phyloP scores from a whole-genome alignment of 92 coral and sea anemone genomes.

The Anthopleura xanthogrammica region DNA sequence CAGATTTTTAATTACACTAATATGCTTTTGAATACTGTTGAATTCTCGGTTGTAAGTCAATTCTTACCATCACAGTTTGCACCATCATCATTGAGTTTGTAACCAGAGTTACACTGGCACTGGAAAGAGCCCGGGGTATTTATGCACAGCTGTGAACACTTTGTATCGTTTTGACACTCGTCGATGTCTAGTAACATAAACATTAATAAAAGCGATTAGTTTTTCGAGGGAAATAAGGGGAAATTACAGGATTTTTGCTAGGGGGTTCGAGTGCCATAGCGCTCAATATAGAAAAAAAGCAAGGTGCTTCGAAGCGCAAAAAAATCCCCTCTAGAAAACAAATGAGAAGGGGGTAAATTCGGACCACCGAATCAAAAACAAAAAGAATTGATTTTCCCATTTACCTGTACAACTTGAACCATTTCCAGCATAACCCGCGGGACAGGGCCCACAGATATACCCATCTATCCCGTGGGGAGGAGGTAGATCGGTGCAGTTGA shows the following conservation, averaged over 20 bases:
- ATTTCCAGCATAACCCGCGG: conserved; percentile 63
- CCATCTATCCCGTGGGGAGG: conserved; percentile 54
- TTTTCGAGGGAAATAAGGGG: not conserved
- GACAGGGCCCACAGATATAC: conserved; percentile 75
- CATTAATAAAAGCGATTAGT: not conserved
- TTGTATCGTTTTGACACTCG: conserved; percentile 33
- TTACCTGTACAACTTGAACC: conserved; percentile 67
- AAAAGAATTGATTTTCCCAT: not conserved
- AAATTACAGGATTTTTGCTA: too few species aligned
- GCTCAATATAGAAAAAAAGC: too few species aligned
- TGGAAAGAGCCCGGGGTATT: conserved; percentile 53
- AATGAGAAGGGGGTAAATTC: too few species aligned
- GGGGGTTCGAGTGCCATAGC: too few species aligned
- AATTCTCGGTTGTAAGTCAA: too few species aligned
- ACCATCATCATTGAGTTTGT: conserved; percentile 34
- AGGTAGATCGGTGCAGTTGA: conserved; percentile 58
- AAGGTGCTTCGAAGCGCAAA: too few species aligned
- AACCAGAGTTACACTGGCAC: conserved; percentile 47
- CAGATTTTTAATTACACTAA: too few species aligned
- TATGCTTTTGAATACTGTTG: too few species aligned
- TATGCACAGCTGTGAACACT: conserved; percentile 41
- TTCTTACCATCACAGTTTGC: conserved; percentile 26
- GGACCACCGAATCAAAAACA: too few species aligned
- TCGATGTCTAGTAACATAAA: conserved; percentile 2
- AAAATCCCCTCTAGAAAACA: too few species aligned